phyloP scores from a whole-genome alignment of 2,113 vertebrate species.

The Neolamprologus ventralis region DNA sequence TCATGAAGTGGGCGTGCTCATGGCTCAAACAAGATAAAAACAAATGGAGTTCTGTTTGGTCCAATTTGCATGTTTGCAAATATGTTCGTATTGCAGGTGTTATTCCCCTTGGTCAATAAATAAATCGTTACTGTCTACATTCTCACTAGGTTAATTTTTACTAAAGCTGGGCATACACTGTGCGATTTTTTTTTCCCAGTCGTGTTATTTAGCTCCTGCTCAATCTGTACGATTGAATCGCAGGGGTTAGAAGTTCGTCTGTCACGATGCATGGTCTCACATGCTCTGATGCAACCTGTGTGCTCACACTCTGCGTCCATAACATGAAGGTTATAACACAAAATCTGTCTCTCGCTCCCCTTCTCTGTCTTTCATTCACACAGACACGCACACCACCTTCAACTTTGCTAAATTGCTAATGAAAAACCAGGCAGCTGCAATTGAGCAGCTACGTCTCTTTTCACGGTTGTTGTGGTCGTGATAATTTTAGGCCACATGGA shows the following conservation, averaged over 20 bases:
- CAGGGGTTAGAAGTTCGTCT: not conserved
- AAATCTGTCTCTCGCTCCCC: not conserved
- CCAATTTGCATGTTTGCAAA: not conserved
- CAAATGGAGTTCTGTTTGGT: not conserved
- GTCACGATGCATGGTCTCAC: not conserved
- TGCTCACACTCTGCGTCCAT: not conserved
- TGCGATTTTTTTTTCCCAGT: not conserved
- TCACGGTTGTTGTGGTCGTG: not conserved
- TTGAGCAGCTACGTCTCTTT: not conserved
- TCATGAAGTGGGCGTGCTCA: not conserved
- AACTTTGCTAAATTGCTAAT: not conserved
- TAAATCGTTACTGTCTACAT: not conserved
- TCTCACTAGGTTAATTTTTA: not conserved
- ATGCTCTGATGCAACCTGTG: not conserved
- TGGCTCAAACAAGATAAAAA: not conserved
- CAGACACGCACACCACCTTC: not conserved
- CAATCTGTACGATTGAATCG: not conserved
- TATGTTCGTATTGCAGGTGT: not conserved
- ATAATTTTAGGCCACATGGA: accelerated
- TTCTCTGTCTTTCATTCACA: not conserved
- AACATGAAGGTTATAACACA: not conserved
- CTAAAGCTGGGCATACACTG: not conserved
- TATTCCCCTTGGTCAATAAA: not conserved
- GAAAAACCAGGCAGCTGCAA: not conserved
- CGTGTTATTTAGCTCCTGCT: not conserved